Base-by-base conservation (phyloP, 2,888 invertebrate species). In the Julus scandinavius region DNA sequence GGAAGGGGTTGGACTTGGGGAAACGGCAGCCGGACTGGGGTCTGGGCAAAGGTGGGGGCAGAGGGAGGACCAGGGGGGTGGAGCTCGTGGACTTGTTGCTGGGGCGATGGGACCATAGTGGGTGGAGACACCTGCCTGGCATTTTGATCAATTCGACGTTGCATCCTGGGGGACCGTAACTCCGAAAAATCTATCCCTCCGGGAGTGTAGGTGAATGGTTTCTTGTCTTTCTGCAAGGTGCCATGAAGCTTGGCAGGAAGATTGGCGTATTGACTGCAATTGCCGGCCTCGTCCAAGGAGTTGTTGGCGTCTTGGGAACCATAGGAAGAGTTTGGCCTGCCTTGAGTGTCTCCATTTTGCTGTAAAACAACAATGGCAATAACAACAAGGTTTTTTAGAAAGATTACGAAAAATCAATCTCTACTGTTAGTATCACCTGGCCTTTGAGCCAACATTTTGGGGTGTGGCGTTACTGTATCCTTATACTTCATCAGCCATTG, bases 151-250 rank as follows among this genome's bases (percentile, higher is more conserved):
- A 89, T 84, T 29, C 89, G 87, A 45, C 89, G 88, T 84, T 89
- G 89, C 97, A 98, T 97, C 90, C 97, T 95, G 13, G 97, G 97
- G 88, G 97, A 97, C 90, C 95, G 94, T 89, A 98, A 97, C 93
- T 98, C 97, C 13, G 97, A 97, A 87, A 98, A 93, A 92, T 98
- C 97, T 89, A 98, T 94, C 90, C 98, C 98, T 29, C 98, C 97
- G 1, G 98, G 98, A 29, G 97, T 97, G 92, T 98, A 98, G n/a
- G 98, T 98, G 92, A 98, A 98, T 15, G 98, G 98, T 91, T 98
- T 98, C 93, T 98, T 98, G 93, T 98, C 98, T 93, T 97, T 97
- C 95, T 97, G 95, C 90, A 91, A 88, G 54, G 97, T 97, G 92
- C 97, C 97, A 92, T 97, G 97, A 89, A 98, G 96, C 91, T 97